A percentile compares a stretch with the other conserved stretches of the same genome.
Conservation (phyloP, 2,113 vertebrate species). For the Myrmecobius fasciatus region DNA sequence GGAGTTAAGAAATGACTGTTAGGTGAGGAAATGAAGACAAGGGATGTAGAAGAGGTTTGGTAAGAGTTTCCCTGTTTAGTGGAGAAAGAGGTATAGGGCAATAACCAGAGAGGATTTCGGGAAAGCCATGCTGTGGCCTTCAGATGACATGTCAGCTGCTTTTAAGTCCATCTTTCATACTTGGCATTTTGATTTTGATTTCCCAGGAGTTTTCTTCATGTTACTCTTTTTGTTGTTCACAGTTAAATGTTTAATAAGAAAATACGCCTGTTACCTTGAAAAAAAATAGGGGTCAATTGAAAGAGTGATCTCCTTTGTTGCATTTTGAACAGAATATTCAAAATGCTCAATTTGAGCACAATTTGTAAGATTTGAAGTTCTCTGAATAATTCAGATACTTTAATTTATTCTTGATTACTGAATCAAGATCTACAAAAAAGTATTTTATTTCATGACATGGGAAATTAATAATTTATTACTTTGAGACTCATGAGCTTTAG, state of each 20-base stretch:
- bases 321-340: constrained; percentile 75
- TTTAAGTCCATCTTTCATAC: not conserved
- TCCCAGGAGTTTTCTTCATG: constrained; percentile 14
- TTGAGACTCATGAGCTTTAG: constrained; percentile 74
- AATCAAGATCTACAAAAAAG: constrained; percentile 80
- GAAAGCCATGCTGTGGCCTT: not conserved
- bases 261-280: constrained; percentile 52
- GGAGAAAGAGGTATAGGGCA: not conserved
- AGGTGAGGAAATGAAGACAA: not conserved
- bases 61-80: not conserved
- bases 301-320: constrained; percentile 72
- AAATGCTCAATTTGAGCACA: constrained; percentile 84
- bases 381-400: constrained; percentile 84
- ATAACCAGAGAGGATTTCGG: not conserved
- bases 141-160: not conserved
- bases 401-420: constrained; percentile 85
- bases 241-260: constrained; percentile 54
- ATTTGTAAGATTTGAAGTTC: constrained; percentile 81
- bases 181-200: not conserved
- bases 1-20: not conserved
- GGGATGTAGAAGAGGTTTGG: not conserved
- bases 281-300: constrained; percentile 68
- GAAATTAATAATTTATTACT: constrained; percentile 84
- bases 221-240: constrained; percentile 44
- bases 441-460: constrained; percentile 83